Conservation (phyloP, 2,888 invertebrate species). For the Morinoia aosen region DNA sequence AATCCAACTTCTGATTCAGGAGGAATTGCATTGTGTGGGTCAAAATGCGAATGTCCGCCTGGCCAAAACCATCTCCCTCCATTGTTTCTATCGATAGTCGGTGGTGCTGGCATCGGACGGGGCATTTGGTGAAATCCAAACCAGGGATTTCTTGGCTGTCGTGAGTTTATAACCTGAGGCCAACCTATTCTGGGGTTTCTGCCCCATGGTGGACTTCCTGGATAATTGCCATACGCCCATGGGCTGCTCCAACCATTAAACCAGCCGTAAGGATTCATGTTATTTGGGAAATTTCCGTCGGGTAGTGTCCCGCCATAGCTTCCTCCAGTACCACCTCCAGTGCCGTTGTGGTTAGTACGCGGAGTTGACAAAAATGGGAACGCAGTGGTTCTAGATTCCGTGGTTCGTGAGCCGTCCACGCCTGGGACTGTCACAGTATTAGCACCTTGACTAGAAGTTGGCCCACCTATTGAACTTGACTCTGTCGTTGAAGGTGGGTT, state of each 20-base stretch:
- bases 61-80: not conserved
- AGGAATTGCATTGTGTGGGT: not conserved
- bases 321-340: slow-evolving; percentile 38
- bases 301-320: slow-evolving; percentile 34
- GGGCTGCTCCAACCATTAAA: not conserved
- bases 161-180: not conserved
- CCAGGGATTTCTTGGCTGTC: not conserved
- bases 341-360: not conserved
- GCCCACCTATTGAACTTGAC: not conserved
- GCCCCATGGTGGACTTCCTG: not conserved
- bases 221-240: not conserved
- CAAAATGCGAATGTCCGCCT: not conserved
- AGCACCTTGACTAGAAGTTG: not conserved
- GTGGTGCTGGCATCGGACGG: not conserved
- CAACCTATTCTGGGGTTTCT: not conserved
- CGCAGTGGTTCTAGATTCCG: not conserved
- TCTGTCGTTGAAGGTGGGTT: not conserved
- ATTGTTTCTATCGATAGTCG: not conserved
- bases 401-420: not conserved
- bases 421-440: not conserved
- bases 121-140: not conserved
- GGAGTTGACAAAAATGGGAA: not conserved
- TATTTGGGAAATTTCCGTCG: not conserved
- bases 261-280: not conserved
- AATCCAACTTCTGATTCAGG: not conserved